phyloP scores from a whole-genome alignment of 2,113 vertebrate genomes.

The Epinephelus cyanopodus region DNA sequence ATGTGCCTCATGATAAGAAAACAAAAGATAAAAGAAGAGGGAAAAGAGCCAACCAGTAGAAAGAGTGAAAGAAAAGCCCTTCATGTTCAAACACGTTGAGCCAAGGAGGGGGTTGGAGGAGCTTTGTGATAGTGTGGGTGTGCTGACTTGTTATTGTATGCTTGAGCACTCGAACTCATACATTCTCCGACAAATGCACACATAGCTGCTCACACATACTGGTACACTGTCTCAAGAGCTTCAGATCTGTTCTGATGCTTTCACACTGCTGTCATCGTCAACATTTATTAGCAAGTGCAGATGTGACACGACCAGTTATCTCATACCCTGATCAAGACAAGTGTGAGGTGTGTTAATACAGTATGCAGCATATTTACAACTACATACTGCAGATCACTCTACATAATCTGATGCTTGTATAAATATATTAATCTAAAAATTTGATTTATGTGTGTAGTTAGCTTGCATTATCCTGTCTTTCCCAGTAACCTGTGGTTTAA shows the following conservation, averaged over 20 bases:
- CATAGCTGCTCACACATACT: slow-evolving; percentile 16
- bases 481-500: neutral
- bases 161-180: slow-evolving; percentile 32
- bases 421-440: neutral
- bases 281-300: slow-evolving; percentile 5
- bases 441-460: neutral
- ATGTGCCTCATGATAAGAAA: slow-evolving; percentile 63
- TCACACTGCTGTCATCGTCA: slow-evolving; percentile 5
- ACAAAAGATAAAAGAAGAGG: slow-evolving; percentile 49
- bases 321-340: neutral
- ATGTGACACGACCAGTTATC: neutral
- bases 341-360: neutral
- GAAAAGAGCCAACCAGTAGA: slow-evolving; percentile 35
- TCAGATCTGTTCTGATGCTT: neutral
- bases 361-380: neutral
- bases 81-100: slow-evolving; percentile 62
- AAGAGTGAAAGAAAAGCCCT: slow-evolving; percentile 45
- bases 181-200: slow-evolving; percentile 28
- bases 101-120: slow-evolving; percentile 37
- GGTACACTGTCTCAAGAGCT: slow-evolving; percentile 10
- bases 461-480: neutral
- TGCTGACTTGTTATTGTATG: slow-evolving; percentile 54
- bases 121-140: slow-evolving; percentile 47
- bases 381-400: too few species aligned
- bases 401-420: neutral